These are phyloP conservation scores for Regulus satrapa DNA, from an alignment of 2,113 vertebrate species.

Conservation along the genomic window DNA sequence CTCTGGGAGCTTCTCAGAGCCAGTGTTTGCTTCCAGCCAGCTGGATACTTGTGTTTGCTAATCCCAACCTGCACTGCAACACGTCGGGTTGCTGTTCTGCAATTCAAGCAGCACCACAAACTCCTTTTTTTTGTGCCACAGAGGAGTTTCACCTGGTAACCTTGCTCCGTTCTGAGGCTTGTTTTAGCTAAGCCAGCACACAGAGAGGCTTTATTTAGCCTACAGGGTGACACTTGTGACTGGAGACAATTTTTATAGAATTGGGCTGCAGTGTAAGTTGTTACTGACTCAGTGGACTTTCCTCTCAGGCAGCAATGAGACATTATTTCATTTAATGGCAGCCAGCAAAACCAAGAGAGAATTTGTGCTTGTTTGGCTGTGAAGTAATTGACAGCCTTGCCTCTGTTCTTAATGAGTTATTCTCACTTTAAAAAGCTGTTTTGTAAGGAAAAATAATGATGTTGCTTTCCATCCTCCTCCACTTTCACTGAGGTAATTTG, in stretches of 20 bases:
- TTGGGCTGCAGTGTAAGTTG: background rate
- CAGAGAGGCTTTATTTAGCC: background rate
- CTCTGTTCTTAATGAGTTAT: background rate
- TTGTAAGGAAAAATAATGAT: background rate
- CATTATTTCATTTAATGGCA: background rate
- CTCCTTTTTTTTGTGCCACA: background rate
- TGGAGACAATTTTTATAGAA: background rate
- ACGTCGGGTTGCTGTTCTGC: background rate
- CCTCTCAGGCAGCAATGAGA: background rate
- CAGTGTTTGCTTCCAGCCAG: slow-evolving; percentile 11
- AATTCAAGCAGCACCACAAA: background rate
- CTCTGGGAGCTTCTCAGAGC: background rate
- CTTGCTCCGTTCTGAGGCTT: background rate
- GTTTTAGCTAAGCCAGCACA: background rate
- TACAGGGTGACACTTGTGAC: background rate
- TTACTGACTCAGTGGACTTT: background rate
- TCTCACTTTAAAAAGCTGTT: background rate
- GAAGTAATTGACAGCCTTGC: background rate
- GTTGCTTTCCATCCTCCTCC: background rate
- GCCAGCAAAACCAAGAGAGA: background rate
- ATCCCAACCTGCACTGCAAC: background rate
- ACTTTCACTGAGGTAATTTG: background rate
- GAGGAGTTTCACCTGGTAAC: background rate
- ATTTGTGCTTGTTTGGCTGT: background rate
- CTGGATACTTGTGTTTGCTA: background rate